These are phyloP conservation scores for Cephalopachus bancanus DNA, from an alignment of 2,797 vertebrate species.

Conservation along the genomic window DNA sequence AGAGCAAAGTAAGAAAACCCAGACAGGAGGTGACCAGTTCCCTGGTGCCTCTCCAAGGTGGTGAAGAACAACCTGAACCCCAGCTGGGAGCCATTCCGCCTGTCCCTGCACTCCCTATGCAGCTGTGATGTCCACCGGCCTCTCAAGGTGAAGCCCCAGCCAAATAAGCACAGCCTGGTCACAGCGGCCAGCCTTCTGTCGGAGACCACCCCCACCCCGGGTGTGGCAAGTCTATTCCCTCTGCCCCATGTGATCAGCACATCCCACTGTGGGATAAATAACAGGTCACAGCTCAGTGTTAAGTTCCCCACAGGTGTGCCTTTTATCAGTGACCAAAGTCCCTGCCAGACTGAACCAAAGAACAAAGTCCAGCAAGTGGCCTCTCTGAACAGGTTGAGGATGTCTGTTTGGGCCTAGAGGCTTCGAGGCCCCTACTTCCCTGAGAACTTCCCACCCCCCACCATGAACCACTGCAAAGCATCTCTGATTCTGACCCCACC, in stretches of 20 bases:
- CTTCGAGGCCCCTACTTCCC: neutral
- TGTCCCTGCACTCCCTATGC: slow-evolving; percentile 86
- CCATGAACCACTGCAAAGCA: neutral
- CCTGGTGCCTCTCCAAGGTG: slow-evolving; percentile 75
- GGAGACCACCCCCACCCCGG: neutral
- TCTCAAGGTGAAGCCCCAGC: slow-evolving; percentile 80
- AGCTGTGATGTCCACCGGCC: slow-evolving; percentile 84
- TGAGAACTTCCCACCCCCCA: neutral
- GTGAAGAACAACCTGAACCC: slow-evolving; percentile 88
- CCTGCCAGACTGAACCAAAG: slow-evolving; percentile 33
- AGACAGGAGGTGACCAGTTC: neutral
- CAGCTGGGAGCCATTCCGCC: slow-evolving; percentile 85
- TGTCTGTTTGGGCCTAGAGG: neutral
- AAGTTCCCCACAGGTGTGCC: neutral
- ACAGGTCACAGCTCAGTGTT: neutral
- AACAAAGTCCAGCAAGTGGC: neutral
- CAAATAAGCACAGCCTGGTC: neutral
- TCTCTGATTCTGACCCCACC: neutral
- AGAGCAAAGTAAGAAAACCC: neutral
- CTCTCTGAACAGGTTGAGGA: neutral
- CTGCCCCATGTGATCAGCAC: neutral
- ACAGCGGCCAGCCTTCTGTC: neutral
- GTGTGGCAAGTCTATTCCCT: neutral
- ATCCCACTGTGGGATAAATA: slow-evolving; percentile 24
- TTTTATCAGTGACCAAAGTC: slow-evolving; percentile 63